These are phyloP conservation scores for Metopolophium dirhodum DNA, from an alignment of 1,140 invertebrate species.

Conservation along the genomic window DNA sequence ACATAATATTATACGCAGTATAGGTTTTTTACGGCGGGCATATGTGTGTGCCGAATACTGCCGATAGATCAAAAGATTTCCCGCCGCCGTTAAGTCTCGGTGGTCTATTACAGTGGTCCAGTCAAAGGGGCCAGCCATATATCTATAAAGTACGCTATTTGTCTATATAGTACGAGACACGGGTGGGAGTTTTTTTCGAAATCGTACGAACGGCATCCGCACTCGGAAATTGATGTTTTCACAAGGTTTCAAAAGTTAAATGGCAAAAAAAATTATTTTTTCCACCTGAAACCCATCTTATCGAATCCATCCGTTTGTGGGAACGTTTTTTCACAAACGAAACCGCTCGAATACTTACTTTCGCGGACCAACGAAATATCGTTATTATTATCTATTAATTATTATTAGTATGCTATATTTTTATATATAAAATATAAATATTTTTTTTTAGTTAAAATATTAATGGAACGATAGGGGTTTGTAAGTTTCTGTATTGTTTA, in stretches of 20 bases:
- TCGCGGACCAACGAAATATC: not conserved
- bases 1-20: not conserved
- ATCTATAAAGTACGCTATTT: not conserved
- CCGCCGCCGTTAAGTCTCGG: not conserved
- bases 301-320: not conserved
- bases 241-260: not conserved
- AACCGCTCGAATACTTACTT: not conserved
- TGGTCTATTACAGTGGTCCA: not conserved
- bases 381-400: not conserved
- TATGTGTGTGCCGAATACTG: not conserved
- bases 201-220: not conserved
- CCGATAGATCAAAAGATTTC: not conserved
- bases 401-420: not conserved
- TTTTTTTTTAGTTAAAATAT: not conserved
- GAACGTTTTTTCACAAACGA: not conserved
- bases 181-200: not conserved
- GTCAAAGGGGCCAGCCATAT: not conserved
- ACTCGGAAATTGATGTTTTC: not conserved
- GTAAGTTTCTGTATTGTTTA: not conserved
- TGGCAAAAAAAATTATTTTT: not conserved
- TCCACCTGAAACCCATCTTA: not conserved
- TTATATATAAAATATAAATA: not conserved
- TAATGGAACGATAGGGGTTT: not conserved
- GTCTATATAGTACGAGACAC: not conserved
- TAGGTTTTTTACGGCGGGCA: not conserved